Conservation (phyloP, 2,888 invertebrate genomes). For the Scaptomyza parva region DNA sequence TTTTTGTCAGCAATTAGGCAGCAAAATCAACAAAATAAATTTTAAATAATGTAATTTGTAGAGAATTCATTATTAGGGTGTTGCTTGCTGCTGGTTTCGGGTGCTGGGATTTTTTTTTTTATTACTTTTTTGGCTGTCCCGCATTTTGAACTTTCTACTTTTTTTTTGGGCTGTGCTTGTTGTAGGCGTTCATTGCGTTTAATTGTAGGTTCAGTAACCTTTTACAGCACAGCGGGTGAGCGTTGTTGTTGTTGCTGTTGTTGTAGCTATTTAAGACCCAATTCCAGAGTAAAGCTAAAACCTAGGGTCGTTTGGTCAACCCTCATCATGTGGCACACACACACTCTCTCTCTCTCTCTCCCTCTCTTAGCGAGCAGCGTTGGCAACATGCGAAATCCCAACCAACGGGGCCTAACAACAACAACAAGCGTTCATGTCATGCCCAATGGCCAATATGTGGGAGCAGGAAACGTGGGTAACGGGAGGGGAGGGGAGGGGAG, state of each 20-base stretch:
- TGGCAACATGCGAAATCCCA: conserved; percentile 78
- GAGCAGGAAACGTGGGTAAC: conserved; percentile 5
- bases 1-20: conserved; percentile 65
- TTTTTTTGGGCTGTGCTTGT: conserved; percentile 31
- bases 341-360: not conserved
- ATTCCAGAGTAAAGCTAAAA: conserved; percentile 26
- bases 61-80: conserved; percentile 45
- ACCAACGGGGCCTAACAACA: conserved; percentile 42
- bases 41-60: conserved; percentile 51
- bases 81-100: conserved; percentile 32
- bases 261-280: conserved; percentile 23
- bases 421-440: conserved; percentile 55
- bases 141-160: conserved; percentile 46
- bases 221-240: conserved; percentile 54
- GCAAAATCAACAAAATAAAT: conserved; percentile 37
- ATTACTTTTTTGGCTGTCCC: conserved; percentile 29
- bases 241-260: not conserved
- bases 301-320: conserved; percentile 65
- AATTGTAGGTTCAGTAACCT: conserved; percentile 83
- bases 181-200: conserved; percentile 59
- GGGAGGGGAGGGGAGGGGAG: conserved; percentile 5
- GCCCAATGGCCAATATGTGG: conserved; percentile 45
- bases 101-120: not conserved
- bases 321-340: conserved; percentile 58
- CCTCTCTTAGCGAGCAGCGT: not conserved